Conservation (phyloP, 2,888 invertebrate species). For the Apamea sordens region DNA sequence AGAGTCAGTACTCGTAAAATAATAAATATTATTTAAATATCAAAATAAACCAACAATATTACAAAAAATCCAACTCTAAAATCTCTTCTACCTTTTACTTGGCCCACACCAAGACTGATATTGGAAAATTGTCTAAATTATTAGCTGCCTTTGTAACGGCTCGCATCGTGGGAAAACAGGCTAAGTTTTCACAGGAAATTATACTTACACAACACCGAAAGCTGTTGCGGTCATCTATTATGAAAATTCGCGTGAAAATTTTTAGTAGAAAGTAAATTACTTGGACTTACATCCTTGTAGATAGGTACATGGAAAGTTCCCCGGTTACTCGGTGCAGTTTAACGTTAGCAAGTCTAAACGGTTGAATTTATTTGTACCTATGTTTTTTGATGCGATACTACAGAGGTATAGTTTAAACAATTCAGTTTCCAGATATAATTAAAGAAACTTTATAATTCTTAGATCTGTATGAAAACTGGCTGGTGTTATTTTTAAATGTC, state of each 20-base stretch:
- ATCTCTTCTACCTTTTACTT: conserved; percentile 57
- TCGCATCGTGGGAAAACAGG: conserved; percentile 87
- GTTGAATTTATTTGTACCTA: conserved; percentile 9
- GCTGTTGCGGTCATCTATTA: conserved; percentile 64
- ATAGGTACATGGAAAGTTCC: conserved; percentile 19
- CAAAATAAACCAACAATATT: background rate
- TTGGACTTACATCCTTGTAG: conserved; percentile 18
- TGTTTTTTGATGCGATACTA: background rate
- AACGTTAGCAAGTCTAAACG: conserved; percentile 8
- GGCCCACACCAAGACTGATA: conserved; percentile 78
- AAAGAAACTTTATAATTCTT: background rate
- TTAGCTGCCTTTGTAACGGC: conserved; percentile 84
- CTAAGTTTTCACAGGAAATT: conserved; percentile 81
- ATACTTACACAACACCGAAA: conserved; percentile 73
- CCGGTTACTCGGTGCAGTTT: background rate
- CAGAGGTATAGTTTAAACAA: background rate
- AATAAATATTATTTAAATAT: background rate
- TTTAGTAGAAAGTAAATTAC: conserved; percentile 32
- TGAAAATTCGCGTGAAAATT: conserved; percentile 48
- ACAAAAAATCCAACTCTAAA: background rate
- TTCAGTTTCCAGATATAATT: background rate
- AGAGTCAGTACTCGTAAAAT: background rate
- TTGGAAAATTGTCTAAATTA: conserved; percentile 90
- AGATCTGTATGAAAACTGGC: background rate
- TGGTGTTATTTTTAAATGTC: background rate